Base-by-base conservation (phyloP, 2,888 invertebrate genomes). In the Mylabris sibirica region DNA sequence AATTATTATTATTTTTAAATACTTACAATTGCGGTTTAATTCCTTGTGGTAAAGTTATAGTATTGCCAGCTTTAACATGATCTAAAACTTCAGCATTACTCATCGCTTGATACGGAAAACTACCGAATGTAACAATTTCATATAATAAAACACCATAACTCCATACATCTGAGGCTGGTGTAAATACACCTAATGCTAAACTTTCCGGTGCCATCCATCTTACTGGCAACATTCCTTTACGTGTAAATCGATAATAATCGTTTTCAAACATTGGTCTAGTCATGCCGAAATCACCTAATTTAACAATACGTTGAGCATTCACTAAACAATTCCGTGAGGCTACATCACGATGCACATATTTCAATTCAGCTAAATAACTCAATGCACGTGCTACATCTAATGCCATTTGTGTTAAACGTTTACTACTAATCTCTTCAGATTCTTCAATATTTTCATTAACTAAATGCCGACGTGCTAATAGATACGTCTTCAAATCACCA, bases 211-310 rank as follows among this genome's bases (percentile, higher is more conserved):
- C 92, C 96, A 97, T 96, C 96, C 97, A 97, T 71, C 80, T 68
- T 6, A 77, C 77, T 14, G 75, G 76, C 61, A 76, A 65, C 75
- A 76, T 75, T 30, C 76, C 76, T 86, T 93, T 94, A 72, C 95
- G 90, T 80, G 92, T 93, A 82, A 96, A 96, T 74, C 92, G 91
- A 85, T 97, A 97, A 84, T 96, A 96, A 83, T 96, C 96, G 74
- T 92, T 93, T 78, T 96, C 95, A 82, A 91, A 93, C 83, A 94
- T 93, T 0, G 93, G 91, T 59, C 97, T 88, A 2, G 96, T 93
- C 96, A 97, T 96, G 57, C 97, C 97, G 84, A 97, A 97, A 85
- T 97, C 97, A 2, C 93, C 94, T 92, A 96, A 86, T 93, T 97
- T 75, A 87, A 93, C 89, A 0, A 88, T 85, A 63, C 90, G 85